A percentile compares a stretch with the other conserved stretches of the same genome.
Evolutionary conservation across 2,888 invertebrate species (phyloP).

Genomic region (Ischnura elegans): DNA sequence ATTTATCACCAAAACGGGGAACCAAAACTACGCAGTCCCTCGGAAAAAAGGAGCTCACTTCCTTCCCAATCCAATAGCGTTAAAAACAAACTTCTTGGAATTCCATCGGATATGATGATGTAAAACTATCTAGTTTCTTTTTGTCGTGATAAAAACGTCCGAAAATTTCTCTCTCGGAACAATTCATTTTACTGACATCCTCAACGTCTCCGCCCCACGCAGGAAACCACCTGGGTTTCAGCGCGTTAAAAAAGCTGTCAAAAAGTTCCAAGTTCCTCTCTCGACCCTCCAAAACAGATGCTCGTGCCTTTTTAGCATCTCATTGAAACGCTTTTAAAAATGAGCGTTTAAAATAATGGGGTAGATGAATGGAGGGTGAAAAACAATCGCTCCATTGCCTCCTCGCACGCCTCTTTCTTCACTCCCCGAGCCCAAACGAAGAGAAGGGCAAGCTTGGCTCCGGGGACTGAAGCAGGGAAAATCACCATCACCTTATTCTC

Average conservation of each 20-base stretch:
- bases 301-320: neutral
- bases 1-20: neutral
- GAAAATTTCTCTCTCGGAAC: neutral
- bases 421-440: neutral
- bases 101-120: neutral
- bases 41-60: neutral
- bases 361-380: neutral
- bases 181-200: constrained; percentile 33
- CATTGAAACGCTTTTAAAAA: constrained; percentile 8
- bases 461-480: neutral
- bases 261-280: constrained; percentile 10
- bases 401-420: neutral
- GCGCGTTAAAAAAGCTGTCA: constrained; percentile 48
- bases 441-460: neutral
- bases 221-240: constrained; percentile 24
- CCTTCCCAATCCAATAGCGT: neutral
- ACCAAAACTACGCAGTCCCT: neutral
- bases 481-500: neutral
- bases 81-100: neutral
- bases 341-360: neutral
- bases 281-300: neutral
- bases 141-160: neutral
- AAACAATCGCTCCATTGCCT: neutral
- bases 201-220: neutral
- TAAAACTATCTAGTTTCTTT: neutral